phyloP scores from a whole-genome alignment of 2,888 invertebrate species.

The Siphlonurus alternatus region DNA sequence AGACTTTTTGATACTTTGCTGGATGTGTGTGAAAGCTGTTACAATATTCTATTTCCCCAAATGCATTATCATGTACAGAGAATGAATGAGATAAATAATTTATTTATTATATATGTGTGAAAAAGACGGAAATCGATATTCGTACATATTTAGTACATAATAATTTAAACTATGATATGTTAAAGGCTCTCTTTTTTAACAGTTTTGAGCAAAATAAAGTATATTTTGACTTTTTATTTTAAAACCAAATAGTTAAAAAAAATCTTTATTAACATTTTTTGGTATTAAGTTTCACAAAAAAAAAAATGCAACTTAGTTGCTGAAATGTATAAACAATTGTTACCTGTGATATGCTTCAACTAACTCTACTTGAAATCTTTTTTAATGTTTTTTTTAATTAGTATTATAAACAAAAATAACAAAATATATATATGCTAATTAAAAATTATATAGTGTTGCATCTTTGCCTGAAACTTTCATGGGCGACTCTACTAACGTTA shows the following conservation, averaged over 20 bases:
- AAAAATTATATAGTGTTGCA: slow-evolving; percentile 4
- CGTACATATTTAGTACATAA: not conserved
- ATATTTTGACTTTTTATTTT: not conserved
- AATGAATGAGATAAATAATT: not conserved
- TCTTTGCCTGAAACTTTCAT: not conserved
- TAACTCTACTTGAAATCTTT: not conserved
- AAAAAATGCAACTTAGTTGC: not conserved
- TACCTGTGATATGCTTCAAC: not conserved
- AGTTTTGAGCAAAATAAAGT: not conserved
- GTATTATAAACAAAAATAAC: slow-evolving; percentile 5
- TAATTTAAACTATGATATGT: not conserved
- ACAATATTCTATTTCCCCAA: not conserved
- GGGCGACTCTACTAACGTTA: slow-evolving; percentile 6
- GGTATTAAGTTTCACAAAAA: not conserved
- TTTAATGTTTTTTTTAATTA: not conserved
- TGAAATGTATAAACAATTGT: not conserved
- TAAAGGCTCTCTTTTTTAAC: not conserved
- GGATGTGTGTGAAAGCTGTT: not conserved
- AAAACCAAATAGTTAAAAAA: not conserved
- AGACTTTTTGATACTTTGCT: not conserved
- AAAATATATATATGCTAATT: slow-evolving; percentile 7
- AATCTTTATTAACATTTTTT: not conserved
- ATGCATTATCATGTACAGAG: not conserved
- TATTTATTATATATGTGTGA: not conserved
- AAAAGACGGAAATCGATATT: not conserved